Evolutionary conservation across 2,888 invertebrate genomes (phyloP).

Genomic region (Suillia variegata): DNA sequence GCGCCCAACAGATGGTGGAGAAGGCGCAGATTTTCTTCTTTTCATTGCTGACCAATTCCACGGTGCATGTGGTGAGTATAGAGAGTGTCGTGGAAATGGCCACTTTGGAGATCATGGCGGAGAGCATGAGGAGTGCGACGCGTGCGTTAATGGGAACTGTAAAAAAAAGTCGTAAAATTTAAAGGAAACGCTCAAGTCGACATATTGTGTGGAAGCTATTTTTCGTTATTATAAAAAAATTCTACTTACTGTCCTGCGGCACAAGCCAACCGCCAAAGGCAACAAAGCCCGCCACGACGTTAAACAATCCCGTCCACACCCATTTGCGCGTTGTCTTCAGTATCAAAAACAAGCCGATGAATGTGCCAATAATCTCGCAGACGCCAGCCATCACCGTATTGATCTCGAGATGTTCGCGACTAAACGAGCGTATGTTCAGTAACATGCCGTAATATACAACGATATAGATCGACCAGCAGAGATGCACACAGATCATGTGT

Average conservation of each 20-base stretch:
- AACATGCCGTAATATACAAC: constrained; percentile 63
- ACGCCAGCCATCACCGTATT: constrained; percentile 61
- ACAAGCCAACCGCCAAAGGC: constrained; percentile 60
- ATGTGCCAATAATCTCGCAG: constrained; percentile 59
- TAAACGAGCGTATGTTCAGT: constrained; percentile 62
- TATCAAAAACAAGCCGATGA: constrained; percentile 58
- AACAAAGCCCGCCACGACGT: constrained; percentile 55
- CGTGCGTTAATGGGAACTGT: constrained; percentile 50
- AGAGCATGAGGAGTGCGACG: constrained; percentile 57
- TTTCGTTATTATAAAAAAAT: constrained; percentile 2
- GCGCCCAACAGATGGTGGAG: constrained; percentile 61
- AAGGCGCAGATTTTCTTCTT: constrained; percentile 58
- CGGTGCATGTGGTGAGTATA: constrained; percentile 61
- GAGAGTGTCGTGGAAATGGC: constrained; percentile 60
- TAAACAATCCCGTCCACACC: constrained; percentile 59
- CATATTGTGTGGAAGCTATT: not conserved
- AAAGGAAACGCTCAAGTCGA: constrained; percentile 1
- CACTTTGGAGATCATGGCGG: constrained; percentile 61
- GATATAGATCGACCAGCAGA: constrained; percentile 60
- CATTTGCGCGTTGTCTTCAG: constrained; percentile 57
- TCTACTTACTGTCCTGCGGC: constrained; percentile 48
- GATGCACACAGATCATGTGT: constrained; percentile 57
- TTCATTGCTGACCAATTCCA: constrained; percentile 58
- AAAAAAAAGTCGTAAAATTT: no score
- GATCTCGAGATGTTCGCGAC: constrained; percentile 59